Percentiles rank a stretch among this genome's conserved stretches.
These are phyloP conservation scores for Hoplias malabaricus DNA, from an alignment of 2,113 vertebrate species.

Conservation along the genomic window DNA sequence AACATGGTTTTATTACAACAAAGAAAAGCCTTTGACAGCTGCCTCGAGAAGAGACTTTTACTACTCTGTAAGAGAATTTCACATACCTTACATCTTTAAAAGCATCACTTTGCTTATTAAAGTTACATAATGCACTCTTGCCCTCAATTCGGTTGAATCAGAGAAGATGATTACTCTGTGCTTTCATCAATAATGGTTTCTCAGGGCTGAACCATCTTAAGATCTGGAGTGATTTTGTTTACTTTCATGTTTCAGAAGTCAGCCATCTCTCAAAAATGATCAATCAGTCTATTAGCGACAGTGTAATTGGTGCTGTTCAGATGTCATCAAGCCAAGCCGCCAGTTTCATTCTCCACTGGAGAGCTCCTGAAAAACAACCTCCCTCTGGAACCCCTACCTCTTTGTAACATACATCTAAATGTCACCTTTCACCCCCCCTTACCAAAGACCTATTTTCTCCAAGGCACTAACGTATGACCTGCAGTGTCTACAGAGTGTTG, in stretches of 20 bases:
- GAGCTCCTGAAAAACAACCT: neutral
- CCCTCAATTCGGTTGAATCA: neutral
- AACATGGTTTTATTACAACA: no score
- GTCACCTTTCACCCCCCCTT: neutral
- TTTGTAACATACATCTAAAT: slow-evolving; percentile 26
- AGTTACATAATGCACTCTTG: slow-evolving; percentile 6
- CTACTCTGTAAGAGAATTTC: slow-evolving; percentile 4
- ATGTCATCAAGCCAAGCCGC: slow-evolving; percentile 11
- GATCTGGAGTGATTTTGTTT: neutral
- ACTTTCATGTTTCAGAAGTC: slow-evolving; percentile 6
- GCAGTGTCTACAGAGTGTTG: slow-evolving; percentile 15
- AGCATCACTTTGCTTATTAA: neutral
- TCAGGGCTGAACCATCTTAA: neutral
- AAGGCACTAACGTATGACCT: neutral
- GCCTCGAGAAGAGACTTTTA: neutral
- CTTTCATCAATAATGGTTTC: slow-evolving; percentile 8
- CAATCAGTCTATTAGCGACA: slow-evolving; percentile 9
- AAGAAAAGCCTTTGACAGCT: neutral
- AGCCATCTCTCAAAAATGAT: neutral
- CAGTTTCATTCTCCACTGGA: slow-evolving; percentile 5
- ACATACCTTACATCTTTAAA: neutral
- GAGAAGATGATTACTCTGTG: neutral
- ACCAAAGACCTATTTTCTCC: slow-evolving; percentile 15
- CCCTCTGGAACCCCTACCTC: slow-evolving; percentile 7
- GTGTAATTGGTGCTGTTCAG: slow-evolving; percentile 2